Percentiles rank a stretch among this genome's conserved stretches.
Evolutionary conservation across 2,888 invertebrate species (phyloP).

Genomic region (Dryococelus australis): DNA sequence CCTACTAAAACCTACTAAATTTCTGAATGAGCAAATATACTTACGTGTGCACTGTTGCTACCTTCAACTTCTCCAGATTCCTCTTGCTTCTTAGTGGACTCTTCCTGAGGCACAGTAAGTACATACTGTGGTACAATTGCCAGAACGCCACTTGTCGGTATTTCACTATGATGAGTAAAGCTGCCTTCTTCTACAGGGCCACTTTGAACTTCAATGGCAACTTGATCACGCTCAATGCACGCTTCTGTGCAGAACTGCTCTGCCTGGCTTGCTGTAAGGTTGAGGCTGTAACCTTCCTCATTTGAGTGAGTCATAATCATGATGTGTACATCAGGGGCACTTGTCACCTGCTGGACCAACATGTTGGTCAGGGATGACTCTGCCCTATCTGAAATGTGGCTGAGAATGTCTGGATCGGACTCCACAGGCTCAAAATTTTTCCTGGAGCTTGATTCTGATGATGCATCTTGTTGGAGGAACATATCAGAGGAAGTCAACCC

Average conservation of each 20-base stretch:
- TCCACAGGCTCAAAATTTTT: not conserved
- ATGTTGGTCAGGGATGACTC: not conserved
- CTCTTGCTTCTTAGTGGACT: not conserved
- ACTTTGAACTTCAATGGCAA: not conserved
- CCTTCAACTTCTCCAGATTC: not conserved
- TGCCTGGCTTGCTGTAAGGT: not conserved
- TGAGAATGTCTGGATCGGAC: not conserved
- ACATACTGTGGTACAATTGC: not conserved
- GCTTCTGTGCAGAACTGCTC: not conserved
- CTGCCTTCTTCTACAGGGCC: not conserved
- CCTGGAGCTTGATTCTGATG: not conserved
- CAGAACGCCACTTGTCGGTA: not conserved
- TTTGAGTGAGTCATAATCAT: slow-evolving; percentile 6
- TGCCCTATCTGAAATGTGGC: not conserved
- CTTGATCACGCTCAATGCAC: not conserved
- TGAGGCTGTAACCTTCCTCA: not conserved
- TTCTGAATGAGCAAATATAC: not conserved
- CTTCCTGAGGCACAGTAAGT: not conserved
- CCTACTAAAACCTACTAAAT: too few relatives aligned
- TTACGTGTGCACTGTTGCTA: not conserved
- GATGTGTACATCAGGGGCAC: not conserved
- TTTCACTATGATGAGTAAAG: not conserved
- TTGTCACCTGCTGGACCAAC: not conserved
- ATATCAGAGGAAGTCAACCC: not conserved
- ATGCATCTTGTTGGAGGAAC: not conserved